These are phyloP conservation scores for Brachionus calyciflorus DNA, from an alignment of 1,140 invertebrate species.

Conservation along the genomic window DNA sequence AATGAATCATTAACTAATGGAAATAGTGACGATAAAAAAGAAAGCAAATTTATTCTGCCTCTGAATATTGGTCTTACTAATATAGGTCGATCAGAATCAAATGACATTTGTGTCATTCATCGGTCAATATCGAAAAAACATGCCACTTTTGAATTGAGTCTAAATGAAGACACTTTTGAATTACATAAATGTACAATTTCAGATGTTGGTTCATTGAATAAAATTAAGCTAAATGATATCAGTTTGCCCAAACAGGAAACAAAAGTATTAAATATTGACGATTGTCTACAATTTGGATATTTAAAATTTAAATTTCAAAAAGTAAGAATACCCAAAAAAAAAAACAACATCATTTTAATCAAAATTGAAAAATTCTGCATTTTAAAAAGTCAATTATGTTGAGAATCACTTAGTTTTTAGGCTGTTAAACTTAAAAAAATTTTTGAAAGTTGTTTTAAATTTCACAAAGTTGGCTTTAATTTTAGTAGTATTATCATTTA, in stretches of 20 bases:
- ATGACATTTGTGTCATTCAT: background rate
- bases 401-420: too few species aligned
- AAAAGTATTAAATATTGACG: background rate
- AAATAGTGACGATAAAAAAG: too few species aligned
- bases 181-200: background rate
- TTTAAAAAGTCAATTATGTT: too few species aligned
- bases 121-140: background rate
- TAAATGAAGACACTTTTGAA: background rate
- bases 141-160: background rate
- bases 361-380: too few species aligned
- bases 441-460: too few species aligned
- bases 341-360: too few species aligned
- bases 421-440: too few species aligned
- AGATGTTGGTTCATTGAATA: background rate
- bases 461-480: too few species aligned
- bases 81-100: background rate
- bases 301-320: constrained; percentile 29
- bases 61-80: background rate
- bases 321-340: too few species aligned
- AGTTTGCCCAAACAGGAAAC: background rate
- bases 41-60: background rate
- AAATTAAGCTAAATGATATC: background rate
- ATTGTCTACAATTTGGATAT: background rate
- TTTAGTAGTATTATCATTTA: too few species aligned
- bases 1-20: too few species aligned